phyloP scores from a whole-genome alignment of 1,140 invertebrate genomes.

The Rhagoletis zephyria region DNA sequence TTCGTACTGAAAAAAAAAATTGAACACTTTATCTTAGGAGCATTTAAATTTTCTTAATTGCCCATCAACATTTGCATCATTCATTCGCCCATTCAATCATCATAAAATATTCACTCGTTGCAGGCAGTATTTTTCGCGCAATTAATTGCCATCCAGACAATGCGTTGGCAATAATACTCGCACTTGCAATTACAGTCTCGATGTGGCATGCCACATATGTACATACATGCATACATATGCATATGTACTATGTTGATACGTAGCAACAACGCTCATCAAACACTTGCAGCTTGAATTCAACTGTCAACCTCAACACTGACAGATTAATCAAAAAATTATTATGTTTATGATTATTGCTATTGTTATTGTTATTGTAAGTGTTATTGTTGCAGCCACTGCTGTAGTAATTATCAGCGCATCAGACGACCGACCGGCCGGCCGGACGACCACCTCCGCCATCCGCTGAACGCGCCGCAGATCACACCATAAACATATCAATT shows the following conservation, averaged over 20 bases:
- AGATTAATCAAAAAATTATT: conserved; percentile 56
- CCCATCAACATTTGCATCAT: conserved; percentile 39
- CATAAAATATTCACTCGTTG: conserved; percentile 18
- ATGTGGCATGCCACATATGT: conserved; percentile 4
- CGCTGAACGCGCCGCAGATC: conserved; percentile 60
- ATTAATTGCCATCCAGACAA: conserved; percentile 18
- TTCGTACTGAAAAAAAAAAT: too few relatives aligned
- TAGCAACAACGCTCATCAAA: neutral
- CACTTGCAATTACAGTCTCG: conserved; percentile 56
- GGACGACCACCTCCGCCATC: conserved; percentile 54
- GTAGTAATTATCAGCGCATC: conserved; percentile 30
- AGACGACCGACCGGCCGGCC: conserved; percentile 3
- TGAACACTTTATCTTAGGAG: too few relatives aligned
- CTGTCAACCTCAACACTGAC: conserved; percentile 53
- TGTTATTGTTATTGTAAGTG: conserved; percentile 57
- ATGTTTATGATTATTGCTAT: conserved; percentile 49
- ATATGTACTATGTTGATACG: too few relatives aligned
- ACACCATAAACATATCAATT: neutral
- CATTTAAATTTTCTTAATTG: conserved; percentile 29
- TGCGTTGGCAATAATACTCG: conserved; percentile 21
- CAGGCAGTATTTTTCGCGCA: conserved; percentile 32
- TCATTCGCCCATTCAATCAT: conserved; percentile 11
- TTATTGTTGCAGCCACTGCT: conserved; percentile 46
- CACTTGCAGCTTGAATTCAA: neutral
- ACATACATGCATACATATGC: neutral